A percentile compares a stretch with the other conserved stretches of the same genome.
phyloP scores from a whole-genome alignment of 2,113 vertebrate species.

The Crotalus horridus region DNA sequence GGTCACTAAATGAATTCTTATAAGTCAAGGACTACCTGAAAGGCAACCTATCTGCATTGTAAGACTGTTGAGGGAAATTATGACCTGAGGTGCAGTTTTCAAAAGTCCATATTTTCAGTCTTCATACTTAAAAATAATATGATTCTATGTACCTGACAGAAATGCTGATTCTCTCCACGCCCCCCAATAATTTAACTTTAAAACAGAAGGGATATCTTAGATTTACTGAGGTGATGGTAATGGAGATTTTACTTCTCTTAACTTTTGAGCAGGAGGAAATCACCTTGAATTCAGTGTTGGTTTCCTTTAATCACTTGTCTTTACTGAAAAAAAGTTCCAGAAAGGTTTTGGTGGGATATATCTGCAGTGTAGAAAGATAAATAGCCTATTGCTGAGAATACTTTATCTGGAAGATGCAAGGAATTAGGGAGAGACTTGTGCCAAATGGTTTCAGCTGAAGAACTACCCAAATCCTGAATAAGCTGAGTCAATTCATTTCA shows the following conservation, averaged over 20 bases:
- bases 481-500: neutral
- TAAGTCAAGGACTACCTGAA: too few relatives aligned
- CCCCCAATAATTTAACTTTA: neutral
- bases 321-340: neutral
- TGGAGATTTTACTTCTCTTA: neutral
- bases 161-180: neutral
- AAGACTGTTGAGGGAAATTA: neutral
- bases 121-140: neutral
- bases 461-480: neutral
- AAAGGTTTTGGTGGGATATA: neutral
- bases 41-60: neutral
- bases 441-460: slow-evolving; percentile 34
- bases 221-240: neutral
- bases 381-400: slow-evolving; percentile 16
- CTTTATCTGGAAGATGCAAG: slow-evolving; percentile 34
- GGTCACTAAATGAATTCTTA: too few relatives aligned
- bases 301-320: neutral
- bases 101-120: neutral
- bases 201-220: neutral
- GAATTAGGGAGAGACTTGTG: slow-evolving; percentile 28
- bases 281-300: neutral
- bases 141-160: neutral
- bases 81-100: neutral
- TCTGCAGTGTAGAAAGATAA: neutral
- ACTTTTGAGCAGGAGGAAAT: neutral